These are phyloP conservation scores for Phengaris alcon DNA, from an alignment of 2,888 invertebrate genomes.

Conservation along the genomic window DNA sequence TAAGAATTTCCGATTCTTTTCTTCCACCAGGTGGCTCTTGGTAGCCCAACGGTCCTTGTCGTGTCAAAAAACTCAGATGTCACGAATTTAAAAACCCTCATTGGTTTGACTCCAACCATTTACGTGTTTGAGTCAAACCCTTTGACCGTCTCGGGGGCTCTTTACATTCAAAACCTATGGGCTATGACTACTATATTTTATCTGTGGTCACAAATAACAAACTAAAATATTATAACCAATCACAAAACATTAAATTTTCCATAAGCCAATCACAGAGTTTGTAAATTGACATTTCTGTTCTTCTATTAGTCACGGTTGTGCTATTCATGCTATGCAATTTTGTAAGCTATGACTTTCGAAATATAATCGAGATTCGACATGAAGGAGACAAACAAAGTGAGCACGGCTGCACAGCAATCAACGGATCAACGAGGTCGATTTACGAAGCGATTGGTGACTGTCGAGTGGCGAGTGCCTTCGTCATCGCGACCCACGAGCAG, in stretches of 20 bases:
- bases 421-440: conserved; percentile 30
- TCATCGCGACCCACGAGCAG: conserved; percentile 63
- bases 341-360: background rate
- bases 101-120: no score
- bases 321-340: background rate
- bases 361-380: background rate
- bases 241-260: background rate
- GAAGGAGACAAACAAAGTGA: conserved; percentile 1
- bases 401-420: conserved; percentile 1
- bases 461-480: conserved; percentile 49
- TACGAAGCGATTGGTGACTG: conserved; percentile 32
- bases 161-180: no score
- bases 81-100: no score
- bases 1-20: no score
- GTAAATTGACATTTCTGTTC: background rate
- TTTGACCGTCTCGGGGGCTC: no score
- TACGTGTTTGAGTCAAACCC: no score
- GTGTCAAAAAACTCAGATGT: no score
- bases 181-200: background rate
- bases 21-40: no score
- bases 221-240: background rate
- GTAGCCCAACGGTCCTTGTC: no score
- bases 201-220: background rate
- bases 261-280: background rate
- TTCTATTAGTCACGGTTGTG: background rate